These are phyloP conservation scores for Heteronetta atricapilla DNA, from an alignment of 2,113 vertebrate genomes.

Conservation along the genomic window DNA sequence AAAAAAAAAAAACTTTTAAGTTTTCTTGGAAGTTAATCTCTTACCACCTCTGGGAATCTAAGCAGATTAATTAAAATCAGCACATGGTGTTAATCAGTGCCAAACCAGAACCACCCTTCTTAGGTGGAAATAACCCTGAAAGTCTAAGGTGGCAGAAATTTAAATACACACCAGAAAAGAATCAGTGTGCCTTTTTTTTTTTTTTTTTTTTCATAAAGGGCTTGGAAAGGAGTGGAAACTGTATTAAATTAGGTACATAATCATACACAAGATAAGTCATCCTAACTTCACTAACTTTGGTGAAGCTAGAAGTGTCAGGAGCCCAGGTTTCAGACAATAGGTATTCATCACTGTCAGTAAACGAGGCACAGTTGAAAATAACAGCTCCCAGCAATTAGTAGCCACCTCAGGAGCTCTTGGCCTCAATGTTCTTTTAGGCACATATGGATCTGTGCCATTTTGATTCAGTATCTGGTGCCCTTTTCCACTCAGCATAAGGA, in stretches of 20 bases:
- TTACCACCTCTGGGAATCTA: neutral
- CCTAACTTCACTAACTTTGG: neutral
- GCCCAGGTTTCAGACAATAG: neutral
- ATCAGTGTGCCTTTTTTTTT: no score
- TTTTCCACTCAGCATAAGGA: neutral
- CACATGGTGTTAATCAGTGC: neutral
- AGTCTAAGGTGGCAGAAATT: neutral
- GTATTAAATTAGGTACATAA: neutral
- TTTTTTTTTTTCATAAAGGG: neutral
- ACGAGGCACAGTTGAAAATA: neutral
- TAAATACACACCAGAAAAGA: neutral
- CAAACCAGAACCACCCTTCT: neutral
- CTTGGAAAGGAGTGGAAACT: neutral
- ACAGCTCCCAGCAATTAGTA: neutral
- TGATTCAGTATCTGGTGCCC: neutral
- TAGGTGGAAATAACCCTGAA: neutral
- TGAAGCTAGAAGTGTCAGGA: neutral
- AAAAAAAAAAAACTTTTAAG: neutral
- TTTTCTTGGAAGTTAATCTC: neutral
- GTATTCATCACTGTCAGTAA: slow-evolving; percentile 18
- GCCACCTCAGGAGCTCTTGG: neutral
- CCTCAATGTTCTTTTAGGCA: neutral
- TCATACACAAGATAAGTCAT: neutral
- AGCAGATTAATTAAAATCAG: neutral
- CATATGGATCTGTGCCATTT: neutral